Evolutionary conservation across 1,140 invertebrate species (phyloP).

Genomic region (Plutomurus gul): DNA sequence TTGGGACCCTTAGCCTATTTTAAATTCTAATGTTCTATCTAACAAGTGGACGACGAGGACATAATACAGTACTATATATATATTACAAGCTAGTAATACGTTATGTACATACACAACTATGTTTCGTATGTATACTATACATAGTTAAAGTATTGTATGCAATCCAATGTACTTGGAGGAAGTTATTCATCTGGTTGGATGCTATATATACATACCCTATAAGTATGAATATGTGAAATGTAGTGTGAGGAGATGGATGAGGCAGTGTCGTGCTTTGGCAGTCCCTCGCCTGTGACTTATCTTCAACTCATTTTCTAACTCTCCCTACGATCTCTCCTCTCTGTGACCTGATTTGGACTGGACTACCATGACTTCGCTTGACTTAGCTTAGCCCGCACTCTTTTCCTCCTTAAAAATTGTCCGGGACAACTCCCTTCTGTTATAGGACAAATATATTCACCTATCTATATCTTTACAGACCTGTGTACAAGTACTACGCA

Average conservation of each 20-base stretch:
- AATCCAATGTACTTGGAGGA: not conserved
- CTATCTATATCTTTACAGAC: not conserved
- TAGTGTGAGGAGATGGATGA: conserved; percentile 26
- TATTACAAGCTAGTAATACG: too few species aligned
- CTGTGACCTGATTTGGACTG: conserved; percentile 19
- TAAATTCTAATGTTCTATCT: conserved; percentile 28
- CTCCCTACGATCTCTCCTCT: conserved; percentile 11
- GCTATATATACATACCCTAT: not conserved
- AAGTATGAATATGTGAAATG: conserved; percentile 10
- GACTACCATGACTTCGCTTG: too few species aligned
- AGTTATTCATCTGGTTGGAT: not conserved
- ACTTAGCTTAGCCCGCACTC: too few species aligned
- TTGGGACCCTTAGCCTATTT: not conserved
- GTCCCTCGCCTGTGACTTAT: conserved; percentile 31
- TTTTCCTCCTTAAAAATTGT: not conserved
- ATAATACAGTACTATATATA: too few species aligned
- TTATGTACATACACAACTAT: not conserved
- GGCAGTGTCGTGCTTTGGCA: conserved; percentile 26
- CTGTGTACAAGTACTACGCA: not conserved
- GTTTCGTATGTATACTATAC: not conserved
- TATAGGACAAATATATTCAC: not conserved
- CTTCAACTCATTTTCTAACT: conserved; percentile 5
- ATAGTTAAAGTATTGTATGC: not conserved
- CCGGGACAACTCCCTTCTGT: conserved; percentile 10
- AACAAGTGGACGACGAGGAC: too few species aligned